Evolutionary conservation across 2,888 invertebrate species (phyloP), one percentile per base, ranked within the genome.

Genomic region (Tolmerus cingulatus): DNA sequence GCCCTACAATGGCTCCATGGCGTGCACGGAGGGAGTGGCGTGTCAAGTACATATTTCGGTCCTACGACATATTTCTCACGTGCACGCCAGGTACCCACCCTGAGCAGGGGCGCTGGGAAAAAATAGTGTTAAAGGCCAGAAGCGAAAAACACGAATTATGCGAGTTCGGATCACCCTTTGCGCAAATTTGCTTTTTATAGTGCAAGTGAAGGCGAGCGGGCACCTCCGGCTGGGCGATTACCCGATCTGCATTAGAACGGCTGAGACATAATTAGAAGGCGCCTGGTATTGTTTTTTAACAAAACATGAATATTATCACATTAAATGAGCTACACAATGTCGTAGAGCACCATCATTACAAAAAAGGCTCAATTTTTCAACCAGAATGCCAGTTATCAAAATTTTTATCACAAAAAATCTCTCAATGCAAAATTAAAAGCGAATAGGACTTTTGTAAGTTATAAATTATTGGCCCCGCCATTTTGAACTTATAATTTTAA

Each of bases 181-280:
- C 55, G 51, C 27, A 79, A 27, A 79, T 55, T 79, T 79, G 14
- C 79, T 51, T 79, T 79, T 79, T 79, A 27, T 79, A 79, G 30
- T 30, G 16, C 51, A 79, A 79, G 46, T 46, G 27, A 46, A 46
- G 23, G 14, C 27, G 79, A 30, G n/a, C n/a, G 8, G 5, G 23
- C 23, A 23, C 27, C 66, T 9, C 55, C 19, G 23, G 2, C 78
- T 12, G 30, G 0, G 23, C 51, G 51, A 5, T 51, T 79, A 79
- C 51, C 55, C 51, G 79, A 79, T 55, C 51, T 30, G 51, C 79
- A 79, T 30, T n/a, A 51, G 16, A 51, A 79, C 23, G 3, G 23
- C 23, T 7, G 9, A 23, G n/a, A 51, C 8, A 51, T 51, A n/a
- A 51, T 51, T 16, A 51, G 16, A 51, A 51, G 1, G 19, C 19